Evolutionary conservation across 2,888 invertebrate species (phyloP), one percentile per base, ranked within the genome.

Genomic region (Mimumesa dahlbomi): DNA sequence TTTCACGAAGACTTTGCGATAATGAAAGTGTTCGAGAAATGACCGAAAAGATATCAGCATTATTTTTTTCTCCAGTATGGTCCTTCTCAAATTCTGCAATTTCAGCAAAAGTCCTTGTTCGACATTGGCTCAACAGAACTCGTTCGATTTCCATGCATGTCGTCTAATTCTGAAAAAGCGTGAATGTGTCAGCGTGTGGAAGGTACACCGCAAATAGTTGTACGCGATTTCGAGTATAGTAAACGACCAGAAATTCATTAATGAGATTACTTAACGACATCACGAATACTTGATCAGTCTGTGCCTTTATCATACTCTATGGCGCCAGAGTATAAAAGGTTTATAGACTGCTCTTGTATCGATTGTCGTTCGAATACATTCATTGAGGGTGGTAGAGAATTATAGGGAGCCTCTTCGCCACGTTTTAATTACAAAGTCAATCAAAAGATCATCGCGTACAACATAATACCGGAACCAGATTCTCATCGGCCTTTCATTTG

Each of bases 291-390:
- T n/a, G 43, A 36, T 25, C 64, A 16, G 52, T 70, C 40, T 13
- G 16, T 4, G 62, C 50, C 56, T n/a, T n/a, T 57, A 14, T 63
- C 63, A 45, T 46, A 64, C 19, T 77, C 78, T 66, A 74, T 38
- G 80, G 73, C 75, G 80, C 75, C 73, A 49, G 76, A 59, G 29
- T 42, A 53, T 59, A 52, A 58, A 43, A 53, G 57, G 57, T 29
- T 19, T 14, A 11, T 13, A 4, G 67, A 67, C 59, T 54, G 58
- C 43, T 34, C 43, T 49, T 53, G 45, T 43, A 62, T 73, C 29
- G 46, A 25, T 56, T 25, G 42, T 13, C 46, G 62, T 66, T 18
- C 40, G 14, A 7, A 6, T 9, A 13, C 2, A 3, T 1, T 22
- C 13, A 25, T 57, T 7, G 36, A 25, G 9, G 16, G 2, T 9